Evolutionary conservation across 35 echinoderm and acorn worm genomes (phyloP).

Genomic region (Patiria miniata): DNA sequence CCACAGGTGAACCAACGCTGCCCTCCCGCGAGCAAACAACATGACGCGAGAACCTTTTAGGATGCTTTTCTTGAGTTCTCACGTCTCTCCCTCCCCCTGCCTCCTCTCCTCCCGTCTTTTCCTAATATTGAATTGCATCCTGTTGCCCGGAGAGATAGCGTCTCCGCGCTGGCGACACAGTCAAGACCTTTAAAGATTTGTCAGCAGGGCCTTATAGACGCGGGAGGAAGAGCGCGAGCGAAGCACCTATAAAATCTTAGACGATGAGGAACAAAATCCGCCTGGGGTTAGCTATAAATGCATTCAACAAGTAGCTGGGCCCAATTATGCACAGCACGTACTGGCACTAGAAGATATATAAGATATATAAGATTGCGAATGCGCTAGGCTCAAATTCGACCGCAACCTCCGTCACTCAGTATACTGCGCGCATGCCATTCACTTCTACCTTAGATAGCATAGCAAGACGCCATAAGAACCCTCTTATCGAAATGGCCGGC

Average conservation of each 20-base stretch:
- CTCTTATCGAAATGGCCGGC: neutral
- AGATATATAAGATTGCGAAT: conserved; percentile 11
- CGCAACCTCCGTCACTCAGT: neutral
- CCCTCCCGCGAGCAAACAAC: conserved; percentile 24
- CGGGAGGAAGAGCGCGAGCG: neutral
- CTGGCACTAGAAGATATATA: neutral
- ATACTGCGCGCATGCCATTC: neutral
- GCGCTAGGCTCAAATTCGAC: neutral
- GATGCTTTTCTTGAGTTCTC: conserved; percentile 18
- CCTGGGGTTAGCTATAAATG: conserved; percentile 13
- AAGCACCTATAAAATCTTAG: neutral
- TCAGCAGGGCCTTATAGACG: neutral
- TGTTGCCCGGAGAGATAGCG: conserved; percentile 10
- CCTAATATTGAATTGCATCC: conserved; percentile 28
- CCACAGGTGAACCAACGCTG: conserved; percentile 3
- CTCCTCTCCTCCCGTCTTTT: no score
- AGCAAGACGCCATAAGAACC: neutral
- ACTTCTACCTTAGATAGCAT: neutral
- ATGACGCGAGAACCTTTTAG: conserved; percentile 21
- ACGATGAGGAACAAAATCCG: conserved; percentile 18
- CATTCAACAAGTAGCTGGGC: conserved; percentile 15
- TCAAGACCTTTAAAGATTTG: conserved; percentile 22
- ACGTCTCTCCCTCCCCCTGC: neutral
- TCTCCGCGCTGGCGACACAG: conserved; percentile 13
- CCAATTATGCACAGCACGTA: conserved; percentile 27